Conservation (phyloP, 2,113 vertebrate species). For the Sterna hirundo region DNA sequence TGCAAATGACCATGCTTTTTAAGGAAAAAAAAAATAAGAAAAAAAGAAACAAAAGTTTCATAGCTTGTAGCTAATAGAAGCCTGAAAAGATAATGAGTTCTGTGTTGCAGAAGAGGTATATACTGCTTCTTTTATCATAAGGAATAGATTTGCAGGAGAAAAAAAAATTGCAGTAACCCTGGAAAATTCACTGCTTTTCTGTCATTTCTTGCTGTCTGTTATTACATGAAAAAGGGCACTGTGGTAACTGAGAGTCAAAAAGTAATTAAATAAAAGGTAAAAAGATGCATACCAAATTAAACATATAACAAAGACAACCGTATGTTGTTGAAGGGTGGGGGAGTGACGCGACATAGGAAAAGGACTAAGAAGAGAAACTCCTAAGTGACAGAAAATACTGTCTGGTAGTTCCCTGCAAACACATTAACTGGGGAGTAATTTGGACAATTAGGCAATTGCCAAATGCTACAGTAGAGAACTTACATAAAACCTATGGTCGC, state of each 20-base stretch:
- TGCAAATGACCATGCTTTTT: constrained; percentile 36
- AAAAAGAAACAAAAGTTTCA: not conserved
- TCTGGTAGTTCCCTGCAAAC: not conserved
- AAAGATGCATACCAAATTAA: not conserved
- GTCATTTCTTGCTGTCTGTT: constrained; percentile 9
- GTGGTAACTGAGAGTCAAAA: constrained; percentile 7
- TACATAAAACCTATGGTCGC: not conserved
- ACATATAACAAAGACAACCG: not conserved
- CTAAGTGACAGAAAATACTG: not conserved
- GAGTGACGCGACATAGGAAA: too few relatives aligned
- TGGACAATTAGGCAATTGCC: not conserved
- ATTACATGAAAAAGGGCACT: not conserved
- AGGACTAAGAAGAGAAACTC: not conserved
- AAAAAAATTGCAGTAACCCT: not conserved
- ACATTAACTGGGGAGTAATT: not conserved
- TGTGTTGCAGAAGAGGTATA: constrained; percentile 46
- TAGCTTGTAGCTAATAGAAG: constrained; percentile 56
- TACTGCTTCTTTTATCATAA: constrained; percentile 29
- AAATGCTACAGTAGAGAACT: not conserved
- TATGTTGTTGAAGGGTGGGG: not conserved
- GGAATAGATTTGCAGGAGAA: constrained; percentile 23
- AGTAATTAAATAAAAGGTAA: constrained; percentile 18
- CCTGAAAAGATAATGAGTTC: constrained; percentile 49
- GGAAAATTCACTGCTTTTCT: constrained; percentile 43
- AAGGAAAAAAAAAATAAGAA: not conserved